phyloP scores from a whole-genome alignment of 2,113 vertebrate species.

The Apaloderma vittatum region DNA sequence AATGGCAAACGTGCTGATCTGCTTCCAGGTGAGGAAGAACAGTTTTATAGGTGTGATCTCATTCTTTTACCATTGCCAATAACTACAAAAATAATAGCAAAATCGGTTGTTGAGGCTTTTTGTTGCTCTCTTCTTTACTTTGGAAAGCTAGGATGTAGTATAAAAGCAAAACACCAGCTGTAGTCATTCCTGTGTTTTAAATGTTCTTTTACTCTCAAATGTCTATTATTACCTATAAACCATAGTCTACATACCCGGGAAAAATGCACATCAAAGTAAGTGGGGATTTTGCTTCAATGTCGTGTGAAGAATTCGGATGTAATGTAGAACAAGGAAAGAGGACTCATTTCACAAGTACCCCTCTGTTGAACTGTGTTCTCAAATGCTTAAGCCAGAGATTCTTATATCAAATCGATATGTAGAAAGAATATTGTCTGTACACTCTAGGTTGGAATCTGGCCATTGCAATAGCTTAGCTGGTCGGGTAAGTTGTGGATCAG shows the following conservation, averaged over 20 bases:
- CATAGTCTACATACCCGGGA: not conserved
- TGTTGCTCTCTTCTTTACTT: not conserved
- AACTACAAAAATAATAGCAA: not conserved
- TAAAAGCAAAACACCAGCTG: not conserved
- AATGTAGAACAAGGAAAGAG: not conserved
- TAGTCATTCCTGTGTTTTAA: not conserved
- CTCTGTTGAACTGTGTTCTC: not conserved
- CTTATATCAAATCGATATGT: not conserved
- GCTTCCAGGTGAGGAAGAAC: slow-evolving; percentile 49
- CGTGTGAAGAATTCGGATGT: not conserved
- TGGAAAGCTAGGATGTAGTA: not conserved
- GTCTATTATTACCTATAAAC: not conserved
- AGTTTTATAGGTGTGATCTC: not conserved
- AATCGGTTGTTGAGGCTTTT: not conserved
- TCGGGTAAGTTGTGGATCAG: not conserved
- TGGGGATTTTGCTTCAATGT: not conserved
- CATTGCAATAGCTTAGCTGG: not conserved
- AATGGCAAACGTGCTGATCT: not conserved
- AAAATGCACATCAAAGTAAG: not conserved
- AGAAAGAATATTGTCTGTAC: not conserved
- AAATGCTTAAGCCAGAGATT: not conserved
- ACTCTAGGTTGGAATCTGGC: not conserved
- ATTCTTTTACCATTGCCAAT: not conserved
- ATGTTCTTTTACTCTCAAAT: not conserved
- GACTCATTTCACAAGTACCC: not conserved